Evolutionary conservation across 2,797 vertebrate species (phyloP).

Genomic region (Hypotaenidia okinawae): DNA sequence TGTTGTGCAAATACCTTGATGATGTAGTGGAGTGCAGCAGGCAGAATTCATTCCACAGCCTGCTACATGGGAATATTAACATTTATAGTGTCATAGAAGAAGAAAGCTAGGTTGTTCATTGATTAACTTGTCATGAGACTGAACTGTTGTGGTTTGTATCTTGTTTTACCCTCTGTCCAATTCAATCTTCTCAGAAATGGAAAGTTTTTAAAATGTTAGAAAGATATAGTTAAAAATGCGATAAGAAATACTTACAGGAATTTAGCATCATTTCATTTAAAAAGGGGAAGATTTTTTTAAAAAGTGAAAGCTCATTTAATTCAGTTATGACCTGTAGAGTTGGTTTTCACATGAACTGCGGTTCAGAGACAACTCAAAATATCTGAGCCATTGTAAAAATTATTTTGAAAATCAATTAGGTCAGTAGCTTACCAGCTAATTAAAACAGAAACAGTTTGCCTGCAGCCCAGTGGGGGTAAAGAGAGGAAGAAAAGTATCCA

Average conservation of each 20-base stretch:
- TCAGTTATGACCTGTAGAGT: not conserved
- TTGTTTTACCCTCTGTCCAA: not conserved
- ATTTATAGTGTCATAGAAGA: not conserved
- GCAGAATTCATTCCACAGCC: slow-evolving; percentile 22
- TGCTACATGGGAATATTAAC: not conserved
- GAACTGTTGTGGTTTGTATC: not conserved
- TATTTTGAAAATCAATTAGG: slow-evolving; percentile 60
- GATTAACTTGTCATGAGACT: not conserved
- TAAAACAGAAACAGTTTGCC: slow-evolving; percentile 13
- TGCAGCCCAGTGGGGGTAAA: rapidly evolving
- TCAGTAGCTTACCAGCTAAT: slow-evolving; percentile 31
- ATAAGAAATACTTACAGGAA: not conserved
- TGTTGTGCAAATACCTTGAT: slow-evolving; percentile 32
- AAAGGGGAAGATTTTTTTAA: not conserved
- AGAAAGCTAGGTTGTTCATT: not conserved
- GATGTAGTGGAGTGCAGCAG: not conserved
- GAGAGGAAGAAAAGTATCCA: not conserved
- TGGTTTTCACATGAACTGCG: not conserved
- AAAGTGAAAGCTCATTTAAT: not conserved
- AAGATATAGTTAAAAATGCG: not conserved
- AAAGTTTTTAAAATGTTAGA: slow-evolving; percentile 6
- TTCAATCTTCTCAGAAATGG: not conserved
- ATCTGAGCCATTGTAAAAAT: slow-evolving; percentile 30
- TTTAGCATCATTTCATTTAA: not conserved
- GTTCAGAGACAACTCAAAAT: slow-evolving; percentile 33